Evolutionary conservation across 2,888 invertebrate genomes (phyloP).

Genomic region (Drosophila falleni): DNA sequence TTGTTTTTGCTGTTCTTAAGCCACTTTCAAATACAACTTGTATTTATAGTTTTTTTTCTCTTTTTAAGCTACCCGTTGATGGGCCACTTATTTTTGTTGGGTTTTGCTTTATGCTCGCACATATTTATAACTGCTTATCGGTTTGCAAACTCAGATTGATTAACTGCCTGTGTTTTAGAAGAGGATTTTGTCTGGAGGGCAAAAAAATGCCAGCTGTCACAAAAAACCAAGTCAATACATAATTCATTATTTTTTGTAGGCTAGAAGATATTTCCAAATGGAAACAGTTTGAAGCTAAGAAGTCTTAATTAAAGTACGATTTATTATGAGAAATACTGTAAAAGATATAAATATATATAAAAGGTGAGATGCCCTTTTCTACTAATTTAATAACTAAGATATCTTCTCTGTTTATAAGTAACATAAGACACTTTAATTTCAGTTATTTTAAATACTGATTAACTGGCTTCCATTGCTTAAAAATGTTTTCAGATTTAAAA

Average conservation of each 20-base stretch:
- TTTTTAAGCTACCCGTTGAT: slow-evolving; percentile 36
- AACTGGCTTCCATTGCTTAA: too few species aligned
- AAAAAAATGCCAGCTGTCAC: slow-evolving; percentile 11
- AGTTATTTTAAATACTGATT: too few species aligned
- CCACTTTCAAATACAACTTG: slow-evolving; percentile 37
- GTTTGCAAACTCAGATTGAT: slow-evolving; percentile 44
- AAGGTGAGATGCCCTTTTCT: too few species aligned
- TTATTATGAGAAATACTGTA: too few species aligned
- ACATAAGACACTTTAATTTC: too few species aligned
- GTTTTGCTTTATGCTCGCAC: slow-evolving; percentile 34
- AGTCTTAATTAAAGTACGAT: too few species aligned
- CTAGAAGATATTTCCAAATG: neutral
- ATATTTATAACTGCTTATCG: slow-evolving; percentile 52
- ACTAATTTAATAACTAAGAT: too few species aligned
- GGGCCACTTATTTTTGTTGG: slow-evolving; percentile 27
- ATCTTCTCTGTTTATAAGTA: too few species aligned
- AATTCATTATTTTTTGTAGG: neutral
- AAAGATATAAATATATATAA: too few species aligned
- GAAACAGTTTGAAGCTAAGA: neutral
- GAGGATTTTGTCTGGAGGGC: slow-evolving; percentile 10
- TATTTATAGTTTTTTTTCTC: slow-evolving; percentile 15
- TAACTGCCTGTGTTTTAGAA: slow-evolving; percentile 20
- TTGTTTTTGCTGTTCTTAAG: slow-evolving; percentile 33
- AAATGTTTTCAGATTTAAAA: too few species aligned
- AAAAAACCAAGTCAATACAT: neutral